Evolutionary conservation across 1,140 invertebrate genomes (phyloP).

Genomic region (Coboldia fuscipes): DNA sequence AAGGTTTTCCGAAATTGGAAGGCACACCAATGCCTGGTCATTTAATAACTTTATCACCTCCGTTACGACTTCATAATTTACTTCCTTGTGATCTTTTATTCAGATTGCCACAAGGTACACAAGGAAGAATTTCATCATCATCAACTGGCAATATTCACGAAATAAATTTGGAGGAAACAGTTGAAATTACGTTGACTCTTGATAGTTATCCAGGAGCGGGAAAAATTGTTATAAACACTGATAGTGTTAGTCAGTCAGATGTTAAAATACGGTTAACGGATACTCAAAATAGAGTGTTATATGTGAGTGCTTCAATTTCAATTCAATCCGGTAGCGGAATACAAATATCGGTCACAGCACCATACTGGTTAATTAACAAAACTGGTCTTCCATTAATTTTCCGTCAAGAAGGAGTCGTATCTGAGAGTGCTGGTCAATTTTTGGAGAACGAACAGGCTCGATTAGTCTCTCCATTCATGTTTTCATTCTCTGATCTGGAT

Average conservation of each 20-base stretch:
- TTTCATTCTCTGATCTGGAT: constrained; percentile 80
- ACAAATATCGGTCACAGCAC: constrained; percentile 58
- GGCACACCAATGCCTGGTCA: constrained; percentile 47
- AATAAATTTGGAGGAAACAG: constrained; percentile 42
- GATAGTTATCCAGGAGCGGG: constrained; percentile 63
- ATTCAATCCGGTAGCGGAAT: constrained; percentile 22
- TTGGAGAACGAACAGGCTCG: constrained; percentile 85
- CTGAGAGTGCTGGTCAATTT: constrained; percentile 79
- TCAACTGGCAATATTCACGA: constrained; percentile 20
- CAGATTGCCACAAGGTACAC: constrained; percentile 25
- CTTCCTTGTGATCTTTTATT: constrained; percentile 51
- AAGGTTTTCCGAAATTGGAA: constrained; percentile 54
- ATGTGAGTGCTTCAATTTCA: constrained; percentile 41
- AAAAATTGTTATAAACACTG: constrained; percentile 28
- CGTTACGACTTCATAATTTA: constrained; percentile 58
- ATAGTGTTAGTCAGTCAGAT: constrained; percentile 23
- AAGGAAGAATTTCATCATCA: constrained; percentile 36
- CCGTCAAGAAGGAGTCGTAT: constrained; percentile 61
- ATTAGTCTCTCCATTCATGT: constrained; percentile 80
- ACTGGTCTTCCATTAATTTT: constrained; percentile 88
- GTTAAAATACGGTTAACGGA: constrained; percentile 43
- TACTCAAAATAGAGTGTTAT: constrained; percentile 41
- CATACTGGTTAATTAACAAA: constrained; percentile 92
- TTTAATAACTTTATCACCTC: constrained; percentile 60
- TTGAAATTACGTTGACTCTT: constrained; percentile 50